Evolutionary conservation across 2,888 invertebrate species (phyloP).

Genomic region (Fragum whitleyi): DNA sequence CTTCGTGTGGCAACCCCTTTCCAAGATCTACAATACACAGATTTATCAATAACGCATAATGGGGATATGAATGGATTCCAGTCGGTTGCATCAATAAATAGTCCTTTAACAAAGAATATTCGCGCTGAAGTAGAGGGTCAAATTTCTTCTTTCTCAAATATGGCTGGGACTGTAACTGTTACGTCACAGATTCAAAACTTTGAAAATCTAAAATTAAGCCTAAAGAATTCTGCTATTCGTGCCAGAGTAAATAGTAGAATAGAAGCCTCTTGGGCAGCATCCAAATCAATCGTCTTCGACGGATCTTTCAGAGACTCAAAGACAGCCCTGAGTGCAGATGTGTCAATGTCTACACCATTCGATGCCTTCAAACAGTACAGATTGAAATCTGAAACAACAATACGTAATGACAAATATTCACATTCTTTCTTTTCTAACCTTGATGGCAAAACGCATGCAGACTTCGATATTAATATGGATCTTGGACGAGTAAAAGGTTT

Average conservation of each 20-base stretch:
- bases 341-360: slow-evolving; percentile 45
- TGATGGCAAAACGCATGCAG: slow-evolving; percentile 34
- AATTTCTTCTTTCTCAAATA: slow-evolving; percentile 19
- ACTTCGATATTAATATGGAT: slow-evolving; percentile 27
- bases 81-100: slow-evolving; percentile 24
- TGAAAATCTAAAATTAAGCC: slow-evolving; percentile 44
- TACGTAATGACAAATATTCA: slow-evolving; percentile 14
- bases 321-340: slow-evolving; percentile 22
- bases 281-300: slow-evolving; percentile 30
- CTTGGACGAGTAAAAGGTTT: slow-evolving; percentile 16
- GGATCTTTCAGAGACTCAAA: slow-evolving; percentile 18
- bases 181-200: slow-evolving; percentile 51
- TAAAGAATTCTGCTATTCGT: slow-evolving; percentile 32
- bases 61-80: slow-evolving; percentile 47
- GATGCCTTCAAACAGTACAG: slow-evolving; percentile 22
- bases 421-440: slow-evolving; percentile 18
- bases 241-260: slow-evolving; percentile 34
- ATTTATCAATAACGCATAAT: slow-evolving; percentile 28
- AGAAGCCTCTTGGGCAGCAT: slow-evolving; percentile 46
- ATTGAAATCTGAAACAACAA: slow-evolving; percentile 26
- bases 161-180: slow-evolving; percentile 36
- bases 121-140: slow-evolving; percentile 36
- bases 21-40: slow-evolving; percentile 32
- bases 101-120: slow-evolving; percentile 29
- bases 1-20: slow-evolving; percentile 50